These are phyloP conservation scores for Vannuccia rotundouncinata DNA, from an alignment of 2,888 invertebrate species.

Conservation along the genomic window DNA sequence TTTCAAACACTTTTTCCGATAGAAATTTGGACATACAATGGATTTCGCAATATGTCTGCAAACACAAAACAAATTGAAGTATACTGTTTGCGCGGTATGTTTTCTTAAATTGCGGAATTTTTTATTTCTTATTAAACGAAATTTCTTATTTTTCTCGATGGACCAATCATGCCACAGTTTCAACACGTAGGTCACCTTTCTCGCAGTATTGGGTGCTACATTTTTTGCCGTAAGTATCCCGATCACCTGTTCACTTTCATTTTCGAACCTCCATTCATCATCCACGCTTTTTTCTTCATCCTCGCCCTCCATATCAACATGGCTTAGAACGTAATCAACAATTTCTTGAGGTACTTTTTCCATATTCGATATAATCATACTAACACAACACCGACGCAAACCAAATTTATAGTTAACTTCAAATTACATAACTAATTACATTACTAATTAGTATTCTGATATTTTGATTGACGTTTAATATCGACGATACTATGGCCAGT, in stretches of 20 bases:
- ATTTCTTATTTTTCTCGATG: not conserved
- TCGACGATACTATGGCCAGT: too few relatives aligned
- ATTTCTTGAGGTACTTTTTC: not conserved
- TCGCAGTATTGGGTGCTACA: not conserved
- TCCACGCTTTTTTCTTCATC: not conserved
- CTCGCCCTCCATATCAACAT: not conserved
- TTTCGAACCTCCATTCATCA: not conserved
- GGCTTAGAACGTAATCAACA: not conserved
- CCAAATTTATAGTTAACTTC: not conserved
- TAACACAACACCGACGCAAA: not conserved
- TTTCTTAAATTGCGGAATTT: not conserved
- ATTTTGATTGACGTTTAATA: too few relatives aligned
- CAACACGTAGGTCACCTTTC: not conserved
- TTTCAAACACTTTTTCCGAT: not conserved
- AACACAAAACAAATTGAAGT: not conserved
- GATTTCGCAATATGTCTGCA: not conserved
- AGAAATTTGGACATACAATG: not conserved
- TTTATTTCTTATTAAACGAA: not conserved
- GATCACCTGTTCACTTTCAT: not conserved
- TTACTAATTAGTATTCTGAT: too few relatives aligned
- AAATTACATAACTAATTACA: not conserved
- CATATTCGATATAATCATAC: not conserved
- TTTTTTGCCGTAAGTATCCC: not conserved
- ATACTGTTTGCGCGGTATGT: not conserved
- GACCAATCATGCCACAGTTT: not conserved